Base-by-base conservation (phyloP, 2,797 vertebrate species). In the Sardinella longiceps region DNA sequence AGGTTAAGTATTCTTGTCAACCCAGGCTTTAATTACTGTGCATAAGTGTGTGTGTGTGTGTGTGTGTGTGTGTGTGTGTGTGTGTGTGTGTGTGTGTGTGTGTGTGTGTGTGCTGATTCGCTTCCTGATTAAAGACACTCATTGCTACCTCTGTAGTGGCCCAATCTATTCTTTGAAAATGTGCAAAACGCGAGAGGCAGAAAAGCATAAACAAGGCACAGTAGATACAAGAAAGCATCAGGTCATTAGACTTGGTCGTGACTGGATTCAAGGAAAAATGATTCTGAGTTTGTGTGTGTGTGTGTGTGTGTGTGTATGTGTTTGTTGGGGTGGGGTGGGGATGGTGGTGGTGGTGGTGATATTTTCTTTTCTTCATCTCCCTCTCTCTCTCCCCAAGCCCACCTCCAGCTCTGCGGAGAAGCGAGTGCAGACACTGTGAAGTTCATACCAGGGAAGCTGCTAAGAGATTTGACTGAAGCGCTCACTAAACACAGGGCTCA, bases 81-180 rank as follows among this genome's bases (percentile, higher is more conserved):
- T 37, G 63, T 70, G 63, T 37, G 28, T 70, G 63, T 30, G n/a
- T 66, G n/a, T 11, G 25, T 66, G 60, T 11, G 11, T 30, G 9
- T 12, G 9, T n/a, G 45, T 81, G 77, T 0, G 33, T 85, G 30
- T 87, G 81, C 9, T 84, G 50, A 33, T 86, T 46, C 58, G 87
- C 87, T 95, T 92, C 86, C 51, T 84, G 15, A 95, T 89, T 25
- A 86, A 89, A 58, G 33, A n/a, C 56, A 91, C 90, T 87, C 58
- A 86, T 85, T 88, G 85, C 85, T 84, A 86, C 82, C 53, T 91
- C 86, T 92, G 50, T 50, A 89, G 14, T 43, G 3, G 77, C 81
- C 85, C 48, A 60, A 70, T 85, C 51, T 93, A 88, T 50, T 90
- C 86, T 70, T 81, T 77, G 30, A 70, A 70, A 70, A 70, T 70